Percentiles rank a stretch among this genome's conserved stretches.
phyloP scores from a whole-genome alignment of 2,888 invertebrate genomes.

The Drepanosiphum platanoidis region DNA sequence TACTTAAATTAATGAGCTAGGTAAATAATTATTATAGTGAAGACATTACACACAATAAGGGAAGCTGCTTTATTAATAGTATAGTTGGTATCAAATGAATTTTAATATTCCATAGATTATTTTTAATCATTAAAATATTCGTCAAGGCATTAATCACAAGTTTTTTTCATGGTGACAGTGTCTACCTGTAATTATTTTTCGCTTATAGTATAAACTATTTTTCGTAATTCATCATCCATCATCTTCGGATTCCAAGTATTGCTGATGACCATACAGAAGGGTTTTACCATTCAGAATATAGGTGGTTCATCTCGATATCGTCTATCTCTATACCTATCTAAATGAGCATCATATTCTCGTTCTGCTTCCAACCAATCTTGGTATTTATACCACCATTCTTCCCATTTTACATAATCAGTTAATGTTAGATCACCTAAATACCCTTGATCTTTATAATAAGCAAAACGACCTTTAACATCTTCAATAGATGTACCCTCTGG shows the following conservation, averaged over 20 bases:
- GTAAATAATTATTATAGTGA: constrained; percentile 37
- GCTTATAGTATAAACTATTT: constrained; percentile 16
- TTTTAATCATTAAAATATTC: constrained; percentile 1
- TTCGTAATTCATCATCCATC: constrained; percentile 11
- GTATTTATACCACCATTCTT: constrained; percentile 94
- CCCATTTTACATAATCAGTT: constrained; percentile 91
- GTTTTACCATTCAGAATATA: constrained; percentile 47
- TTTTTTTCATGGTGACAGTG: constrained; percentile 3
- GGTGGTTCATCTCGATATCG: constrained; percentile 70
- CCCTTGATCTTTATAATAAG: constrained; percentile 88
- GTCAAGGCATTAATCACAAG: constrained; percentile 21
- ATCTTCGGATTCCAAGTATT: constrained; percentile 38
- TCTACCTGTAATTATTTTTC: constrained; percentile 19
- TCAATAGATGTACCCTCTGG: constrained; percentile 79
- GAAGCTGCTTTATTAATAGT: constrained; percentile 26
- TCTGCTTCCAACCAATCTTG: constrained; percentile 90
- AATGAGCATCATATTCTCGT: constrained; percentile 66
- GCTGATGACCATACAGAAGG: background rate
- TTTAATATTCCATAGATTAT: constrained; percentile 22
- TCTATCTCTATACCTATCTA: constrained; percentile 71
- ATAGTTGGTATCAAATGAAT: constrained; percentile 11
- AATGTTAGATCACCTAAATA: constrained; percentile 82
- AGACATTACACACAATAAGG: background rate
- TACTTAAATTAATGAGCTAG: constrained; percentile 50
- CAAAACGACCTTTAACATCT: constrained; percentile 86